Conservation (phyloP, 2,113 vertebrate species). For the Gobius niger region DNA sequence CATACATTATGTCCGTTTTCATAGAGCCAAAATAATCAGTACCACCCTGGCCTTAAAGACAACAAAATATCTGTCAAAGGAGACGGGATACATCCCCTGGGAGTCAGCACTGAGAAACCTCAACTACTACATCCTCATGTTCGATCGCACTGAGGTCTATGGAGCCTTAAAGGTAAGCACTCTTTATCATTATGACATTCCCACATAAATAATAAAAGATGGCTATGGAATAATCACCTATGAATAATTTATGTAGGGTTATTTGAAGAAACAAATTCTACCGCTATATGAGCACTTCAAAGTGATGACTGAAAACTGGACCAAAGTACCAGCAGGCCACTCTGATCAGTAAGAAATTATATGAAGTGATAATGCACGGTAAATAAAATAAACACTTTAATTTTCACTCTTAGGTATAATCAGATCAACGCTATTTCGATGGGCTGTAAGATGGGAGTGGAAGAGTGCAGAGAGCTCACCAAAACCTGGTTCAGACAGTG, state of each 20-base stretch:
- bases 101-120: slow-evolving; percentile 81
- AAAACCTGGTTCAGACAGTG: slow-evolving; percentile 53
- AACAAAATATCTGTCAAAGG: slow-evolving; percentile 80
- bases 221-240: background rate
- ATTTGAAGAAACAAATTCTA: slow-evolving; percentile 80
- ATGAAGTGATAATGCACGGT: background rate
- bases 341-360: slow-evolving; percentile 82
- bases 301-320: slow-evolving; percentile 65
- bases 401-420: slow-evolving; percentile 78
- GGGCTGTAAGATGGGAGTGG: slow-evolving; percentile 76
- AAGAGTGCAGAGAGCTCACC: slow-evolving; percentile 64
- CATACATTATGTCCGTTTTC: background rate
- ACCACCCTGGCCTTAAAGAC: slow-evolving; percentile 82
- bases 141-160: slow-evolving; percentile 86
- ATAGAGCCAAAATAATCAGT: slow-evolving; percentile 74
- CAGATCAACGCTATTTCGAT: slow-evolving; percentile 82
- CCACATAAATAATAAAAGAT: background rate
- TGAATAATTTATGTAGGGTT: slow-evolving; percentile 72
- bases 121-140: slow-evolving; percentile 86
- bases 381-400: too few species aligned
- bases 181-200: background rate
- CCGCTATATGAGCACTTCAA: slow-evolving; percentile 81
- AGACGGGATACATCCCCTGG: slow-evolving; percentile 88
- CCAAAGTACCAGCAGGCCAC: slow-evolving; percentile 30
- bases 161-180: slow-evolving; percentile 81